Base-by-base conservation (phyloP, 2,797 vertebrate genomes). In the Champsocephalus esox region DNA sequence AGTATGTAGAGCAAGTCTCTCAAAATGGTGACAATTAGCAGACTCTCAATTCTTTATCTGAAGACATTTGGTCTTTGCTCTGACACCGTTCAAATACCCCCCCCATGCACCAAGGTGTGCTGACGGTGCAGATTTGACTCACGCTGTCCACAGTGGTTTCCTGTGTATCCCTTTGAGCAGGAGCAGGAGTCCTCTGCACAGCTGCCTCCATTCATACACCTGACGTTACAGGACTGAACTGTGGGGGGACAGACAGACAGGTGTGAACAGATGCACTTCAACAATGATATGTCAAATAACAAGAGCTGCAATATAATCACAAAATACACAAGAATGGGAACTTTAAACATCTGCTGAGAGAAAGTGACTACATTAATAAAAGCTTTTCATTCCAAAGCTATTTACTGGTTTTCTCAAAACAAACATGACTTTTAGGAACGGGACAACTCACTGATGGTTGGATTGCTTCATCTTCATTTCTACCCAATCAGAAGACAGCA, bases 141-240 rank as follows among this genome's bases (percentile, higher is more conserved):
- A 98, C 96, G 96, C 58, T 98, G 98, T 69, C 97, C 97, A 4
- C 97, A 98, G 92, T 97, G 96, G 1, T 85, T 95, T 9, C 97
- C 97, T 0, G 93, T 97, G 84, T 96, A 98, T 79, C 97, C 97
- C 58, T 97, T 96, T 38, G 95, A 92, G 89, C 97, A 98, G 16
- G 91, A 76, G 75, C 97, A 98, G 3, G 95, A 91, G 41, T 97
- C 96, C 52, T 96, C 97, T 0, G 71, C 85, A 70, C 98, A 99
- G 92, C 93, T 95, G 49, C 96, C 97, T 4, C 96, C 97, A 0
- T 98, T 98, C 97, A 98, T 96, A 75, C 97, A 98, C 63, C 95
- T 94, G 82, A 97, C 91, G 0, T 93, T 96, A 86, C 96, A 98
- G 73, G 95, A 96, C 70, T 96, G 93, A 79, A 95, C 97, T 98